A percentile compares a stretch with the other conserved stretches of the same genome.
Conservation (phyloP, 2,888 invertebrate genomes). For the Hipparchia semele region DNA sequence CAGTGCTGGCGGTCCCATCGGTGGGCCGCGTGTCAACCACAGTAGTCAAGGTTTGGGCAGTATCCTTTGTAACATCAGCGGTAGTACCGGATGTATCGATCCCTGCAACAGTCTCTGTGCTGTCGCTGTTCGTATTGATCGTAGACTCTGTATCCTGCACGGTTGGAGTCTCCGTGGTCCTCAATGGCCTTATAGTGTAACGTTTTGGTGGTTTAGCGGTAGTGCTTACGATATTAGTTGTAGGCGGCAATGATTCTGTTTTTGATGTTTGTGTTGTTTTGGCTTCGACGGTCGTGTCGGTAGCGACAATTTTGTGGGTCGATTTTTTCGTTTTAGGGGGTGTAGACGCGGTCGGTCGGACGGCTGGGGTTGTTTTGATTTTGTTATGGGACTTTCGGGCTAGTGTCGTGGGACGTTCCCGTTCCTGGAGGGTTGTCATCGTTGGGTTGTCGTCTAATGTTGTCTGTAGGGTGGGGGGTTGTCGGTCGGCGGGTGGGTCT, state of each 20-base stretch:
- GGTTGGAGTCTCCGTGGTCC: slow-evolving; percentile 69
- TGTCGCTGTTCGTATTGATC: slow-evolving; percentile 73
- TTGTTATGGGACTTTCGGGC: slow-evolving; percentile 69
- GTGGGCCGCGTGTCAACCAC: slow-evolving; percentile 64
- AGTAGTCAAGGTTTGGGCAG: slow-evolving; percentile 62
- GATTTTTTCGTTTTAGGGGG: slow-evolving; percentile 71
- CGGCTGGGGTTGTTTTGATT: slow-evolving; percentile 69
- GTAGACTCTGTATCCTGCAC: slow-evolving; percentile 75
- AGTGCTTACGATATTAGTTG: slow-evolving; percentile 59
- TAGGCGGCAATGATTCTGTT: slow-evolving; percentile 56
- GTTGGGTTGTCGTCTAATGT: slow-evolving; percentile 59
- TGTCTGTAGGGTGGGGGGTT: slow-evolving; percentile 61
- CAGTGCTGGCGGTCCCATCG: slow-evolving; percentile 67
- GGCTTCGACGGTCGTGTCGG: slow-evolving; percentile 63
- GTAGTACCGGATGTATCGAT: slow-evolving; percentile 66
- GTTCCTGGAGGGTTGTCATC: slow-evolving; percentile 67
- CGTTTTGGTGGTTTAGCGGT: slow-evolving; percentile 76
- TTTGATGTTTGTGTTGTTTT: slow-evolving; percentile 65
- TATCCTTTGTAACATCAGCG: slow-evolving; percentile 59
- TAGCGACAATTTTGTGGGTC: slow-evolving; percentile 61
- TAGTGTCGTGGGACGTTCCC: slow-evolving; percentile 69
- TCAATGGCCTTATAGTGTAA: slow-evolving; percentile 79
- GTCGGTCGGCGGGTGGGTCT: slow-evolving; percentile 71
- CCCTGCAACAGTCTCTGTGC: slow-evolving; percentile 76
- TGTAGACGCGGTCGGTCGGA: slow-evolving; percentile 64